phyloP scores from a whole-genome alignment of 2,888 invertebrate species.

The Girardia tigrina region DNA sequence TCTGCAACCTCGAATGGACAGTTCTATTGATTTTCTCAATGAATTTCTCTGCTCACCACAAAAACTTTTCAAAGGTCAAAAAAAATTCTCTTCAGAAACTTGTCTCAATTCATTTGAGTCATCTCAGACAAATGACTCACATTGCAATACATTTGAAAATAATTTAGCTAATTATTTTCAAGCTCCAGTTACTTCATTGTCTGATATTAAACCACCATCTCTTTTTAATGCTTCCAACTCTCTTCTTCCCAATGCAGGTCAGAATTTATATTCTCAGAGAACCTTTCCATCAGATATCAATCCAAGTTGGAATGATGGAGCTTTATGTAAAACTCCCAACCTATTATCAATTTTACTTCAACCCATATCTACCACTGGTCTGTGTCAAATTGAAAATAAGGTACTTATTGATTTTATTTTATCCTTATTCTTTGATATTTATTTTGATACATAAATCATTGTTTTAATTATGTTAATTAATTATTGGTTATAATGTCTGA shows the following conservation, averaged over 20 bases:
- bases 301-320: not conserved
- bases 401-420: too few species aligned
- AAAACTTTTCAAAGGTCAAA: conserved; percentile 4
- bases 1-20: conserved; percentile 61
- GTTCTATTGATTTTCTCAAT: not conserved
- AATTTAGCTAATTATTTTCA: not conserved
- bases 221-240: not conserved
- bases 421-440: too few species aligned
- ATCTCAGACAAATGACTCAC: not conserved
- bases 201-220: too few species aligned
- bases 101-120: not conserved
- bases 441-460: too few species aligned
- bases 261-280: not conserved
- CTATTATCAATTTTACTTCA: not conserved
- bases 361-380: not conserved
- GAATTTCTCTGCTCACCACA: conserved; percentile 10
- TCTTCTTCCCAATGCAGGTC: not conserved
- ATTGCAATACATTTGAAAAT: not conserved
- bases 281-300: not conserved
- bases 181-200: not conserved
- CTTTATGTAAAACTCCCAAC: not conserved
- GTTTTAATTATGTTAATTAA: too few species aligned
- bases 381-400: not conserved
- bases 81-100: not conserved
- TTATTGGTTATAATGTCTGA: too few species aligned